Evolutionary conservation across 2,888 invertebrate species (phyloP).

Genomic region (Thecocarcelia acutangulata): DNA sequence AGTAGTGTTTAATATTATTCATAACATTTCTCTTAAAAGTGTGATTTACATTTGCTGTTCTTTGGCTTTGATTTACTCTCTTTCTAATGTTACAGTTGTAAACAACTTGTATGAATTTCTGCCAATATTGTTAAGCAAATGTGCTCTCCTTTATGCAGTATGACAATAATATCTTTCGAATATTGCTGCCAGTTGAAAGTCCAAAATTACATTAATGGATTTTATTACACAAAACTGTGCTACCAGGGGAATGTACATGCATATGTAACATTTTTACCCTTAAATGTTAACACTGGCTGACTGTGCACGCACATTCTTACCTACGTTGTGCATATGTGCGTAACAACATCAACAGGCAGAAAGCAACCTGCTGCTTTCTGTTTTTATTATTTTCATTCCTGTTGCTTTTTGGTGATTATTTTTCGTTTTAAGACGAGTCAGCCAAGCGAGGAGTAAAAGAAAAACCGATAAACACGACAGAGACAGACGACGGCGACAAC

Average conservation of each 20-base stretch:
- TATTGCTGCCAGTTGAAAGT: slow-evolving; percentile 4
- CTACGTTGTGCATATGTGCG: neutral
- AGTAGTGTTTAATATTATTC: too few relatives aligned
- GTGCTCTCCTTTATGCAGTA: neutral
- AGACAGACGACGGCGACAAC: slow-evolving; percentile 37
- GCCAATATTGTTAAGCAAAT: neutral
- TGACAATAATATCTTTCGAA: neutral
- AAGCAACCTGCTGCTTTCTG: slow-evolving; percentile 62
- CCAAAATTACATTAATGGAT: slow-evolving; percentile 49
- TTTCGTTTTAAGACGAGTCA: slow-evolving; percentile 40
- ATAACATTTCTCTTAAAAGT: too few relatives aligned
- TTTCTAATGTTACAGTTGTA: neutral
- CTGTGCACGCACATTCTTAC: too few relatives aligned
- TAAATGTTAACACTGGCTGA: slow-evolving; percentile 23
- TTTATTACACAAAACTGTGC: slow-evolving; percentile 47
- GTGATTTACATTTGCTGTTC: neutral
- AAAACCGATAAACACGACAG: slow-evolving; percentile 44
- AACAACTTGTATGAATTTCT: slow-evolving; percentile 56
- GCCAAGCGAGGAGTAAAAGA: slow-evolving; percentile 56
- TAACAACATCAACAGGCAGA: slow-evolving; percentile 61
- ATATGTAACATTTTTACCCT: neutral
- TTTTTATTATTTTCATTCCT: slow-evolving; percentile 46
- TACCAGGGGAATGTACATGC: slow-evolving; percentile 53
- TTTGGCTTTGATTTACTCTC: neutral
- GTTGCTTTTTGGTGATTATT: slow-evolving; percentile 34